Evolutionary conservation across 2,888 invertebrate genomes (phyloP), one percentile per base, ranked within the genome.

Genomic region (Dioctria rufipes): DNA sequence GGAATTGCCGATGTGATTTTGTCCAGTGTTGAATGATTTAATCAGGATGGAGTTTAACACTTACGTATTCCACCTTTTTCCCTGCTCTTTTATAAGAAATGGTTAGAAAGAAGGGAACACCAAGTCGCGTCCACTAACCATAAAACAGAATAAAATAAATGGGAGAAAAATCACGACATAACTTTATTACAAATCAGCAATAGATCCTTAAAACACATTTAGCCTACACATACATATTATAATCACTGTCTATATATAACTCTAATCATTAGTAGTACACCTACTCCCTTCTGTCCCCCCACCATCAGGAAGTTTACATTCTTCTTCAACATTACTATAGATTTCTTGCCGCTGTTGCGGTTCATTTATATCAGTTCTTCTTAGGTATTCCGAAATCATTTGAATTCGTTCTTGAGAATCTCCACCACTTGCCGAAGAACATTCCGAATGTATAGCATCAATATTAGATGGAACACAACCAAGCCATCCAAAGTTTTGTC

Each of bases 401-500:
- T 75, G 79, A 65, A 82, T 82, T 4, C 82, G 79, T 58, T 82
- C 82, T 5, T 82, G 82, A 9, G 71, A 73, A 54, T 69, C 80
- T 4, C 51, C 80, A 39, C 80, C 69, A 42, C n/a, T 78, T 6
- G 43, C 58, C 46, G 67, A 67, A 3, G 79, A 79, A 42, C 43
- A 67, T 25, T 61, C 81, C 11, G 60, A 66, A 13, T 78, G 54
- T 40, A 78, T 9, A 51, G n/a, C 8, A 11, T 54, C 65, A 42
- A 63, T 51, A 42, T 78, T 78, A 9, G 63, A 78, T 5, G 54
- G 65, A 2, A 54, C 51, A 39, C 78, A 61, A 9, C 79, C 82
- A 11, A 82, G 63, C 82, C 82, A 82, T 9, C 71, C 81, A 43
- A 78, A 80, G 78, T 82, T 78, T 25, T 81, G 65, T 25, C 67